Conservation (phyloP, 2,113 vertebrate genomes). For the Indicator indicator region DNA sequence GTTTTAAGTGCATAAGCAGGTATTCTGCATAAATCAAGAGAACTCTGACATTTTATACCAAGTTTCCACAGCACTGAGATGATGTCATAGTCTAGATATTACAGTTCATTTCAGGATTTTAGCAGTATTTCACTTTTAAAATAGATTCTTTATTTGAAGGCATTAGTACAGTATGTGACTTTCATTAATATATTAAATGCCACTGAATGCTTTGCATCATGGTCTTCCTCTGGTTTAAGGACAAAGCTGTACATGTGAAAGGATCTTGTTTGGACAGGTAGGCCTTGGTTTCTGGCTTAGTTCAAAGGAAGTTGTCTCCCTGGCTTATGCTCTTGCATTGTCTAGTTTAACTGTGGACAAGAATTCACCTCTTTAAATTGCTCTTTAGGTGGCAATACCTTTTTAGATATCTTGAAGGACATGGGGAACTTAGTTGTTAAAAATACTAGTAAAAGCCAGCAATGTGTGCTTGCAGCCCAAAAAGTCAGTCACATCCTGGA, state of each 20-base stretch:
- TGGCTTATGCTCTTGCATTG: background rate
- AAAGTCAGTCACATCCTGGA: background rate
- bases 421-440: background rate
- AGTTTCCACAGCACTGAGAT: rapidly evolving
- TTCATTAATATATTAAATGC: background rate
- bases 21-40: background rate
- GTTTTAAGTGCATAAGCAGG: background rate
- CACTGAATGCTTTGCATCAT: background rate
- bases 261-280: background rate
- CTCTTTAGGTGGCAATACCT: background rate
- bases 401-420: background rate
- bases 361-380: background rate
- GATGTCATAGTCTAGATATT: background rate
- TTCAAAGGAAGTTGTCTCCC: background rate
- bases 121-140: background rate
- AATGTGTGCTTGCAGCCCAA: background rate
- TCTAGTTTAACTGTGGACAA: background rate
- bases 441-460: background rate
- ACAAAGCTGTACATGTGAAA: background rate
- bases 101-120: background rate
- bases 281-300: background rate
- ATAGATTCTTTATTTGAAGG: background rate
- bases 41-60: background rate
- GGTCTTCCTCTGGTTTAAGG: background rate
- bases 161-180: background rate